Evolutionary conservation across 2,797 vertebrate species (phyloP), one percentile per base, ranked within the genome.

Genomic region (Petrocephalus schoutedeni): DNA sequence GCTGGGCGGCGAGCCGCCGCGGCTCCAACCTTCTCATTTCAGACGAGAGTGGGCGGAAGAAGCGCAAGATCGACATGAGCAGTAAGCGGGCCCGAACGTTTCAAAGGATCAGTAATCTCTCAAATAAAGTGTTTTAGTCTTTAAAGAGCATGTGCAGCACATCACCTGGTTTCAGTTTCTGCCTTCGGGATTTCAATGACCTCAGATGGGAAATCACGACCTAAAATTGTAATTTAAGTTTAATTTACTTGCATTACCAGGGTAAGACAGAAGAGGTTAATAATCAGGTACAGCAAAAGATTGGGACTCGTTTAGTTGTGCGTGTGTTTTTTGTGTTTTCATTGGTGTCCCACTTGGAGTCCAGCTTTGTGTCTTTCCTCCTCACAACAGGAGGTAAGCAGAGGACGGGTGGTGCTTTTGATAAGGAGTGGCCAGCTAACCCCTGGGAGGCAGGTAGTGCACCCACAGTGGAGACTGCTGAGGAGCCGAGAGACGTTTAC

Each of bases 401-500:
- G 91, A 95, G 95, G 91, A 93, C 92, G 89, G 92, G 92, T 90
- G 91, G 92, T 91, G 92, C 91, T 77, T 94, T 91, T 91, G 91
- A 92, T 83, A 94, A 94, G 93, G 90, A 90, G 90, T 95, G 94
- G 94, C 92, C 94, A 88, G 93, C 92, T 93, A 92, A 91, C 91
- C 92, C 92, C 92, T 95, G 94, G 95, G 94, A 95, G 91, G 94
- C 94, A 91, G 92, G 91, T 90, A 94, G 91, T 91, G 93, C 92
- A 90, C 54, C 57, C 93, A 92, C 94, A 89, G 91, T 4, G 89
- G 92, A 74, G 92, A 92, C 90, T 88, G 93, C 91, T 87, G 95
- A 95, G 90, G 95, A 94, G 93, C 93, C 94, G 92, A 94, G 93
- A 93, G 95, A 96, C 92, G 91, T 94, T 93, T 95, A 94, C 94